phyloP scores from a whole-genome alignment of 2,113 vertebrate genomes.

The Turnix velox region DNA sequence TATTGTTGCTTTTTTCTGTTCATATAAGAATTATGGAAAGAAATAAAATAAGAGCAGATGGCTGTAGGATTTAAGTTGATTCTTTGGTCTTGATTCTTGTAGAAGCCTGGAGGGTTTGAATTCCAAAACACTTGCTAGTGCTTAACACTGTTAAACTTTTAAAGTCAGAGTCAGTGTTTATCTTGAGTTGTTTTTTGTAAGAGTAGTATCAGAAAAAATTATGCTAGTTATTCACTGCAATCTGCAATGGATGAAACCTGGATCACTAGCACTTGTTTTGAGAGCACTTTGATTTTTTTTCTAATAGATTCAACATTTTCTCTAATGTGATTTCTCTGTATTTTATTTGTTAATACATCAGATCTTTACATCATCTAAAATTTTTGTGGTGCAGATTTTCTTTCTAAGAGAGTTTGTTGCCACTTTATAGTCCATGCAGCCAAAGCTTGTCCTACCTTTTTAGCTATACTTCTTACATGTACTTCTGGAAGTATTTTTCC shows the following conservation, averaged over 20 bases:
- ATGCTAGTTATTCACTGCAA: background rate
- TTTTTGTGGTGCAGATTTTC: background rate
- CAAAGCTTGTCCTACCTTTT: background rate
- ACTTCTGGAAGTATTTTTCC: constrained; percentile 19
- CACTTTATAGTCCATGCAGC: background rate
- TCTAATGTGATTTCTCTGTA: background rate
- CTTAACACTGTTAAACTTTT: background rate
- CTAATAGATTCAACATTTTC: background rate
- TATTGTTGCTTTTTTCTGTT: background rate
- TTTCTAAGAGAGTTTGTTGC: background rate
- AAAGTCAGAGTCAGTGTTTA: background rate
- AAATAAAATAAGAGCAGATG: background rate
- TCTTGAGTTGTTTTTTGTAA: background rate
- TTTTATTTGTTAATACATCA: background rate
- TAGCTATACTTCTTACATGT: background rate
- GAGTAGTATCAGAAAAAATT: background rate
- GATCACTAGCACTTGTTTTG: background rate
- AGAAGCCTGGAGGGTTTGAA: background rate
- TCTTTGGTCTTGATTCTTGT: background rate
- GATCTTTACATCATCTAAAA: background rate
- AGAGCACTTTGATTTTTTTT: constrained; percentile 1
- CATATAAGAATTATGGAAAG: background rate
- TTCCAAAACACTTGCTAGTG: background rate
- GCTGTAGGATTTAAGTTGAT: background rate
- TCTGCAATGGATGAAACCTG: background rate